These are phyloP conservation scores for Crenuchus spilurus DNA, from an alignment of 2,797 vertebrate genomes.

Conservation along the genomic window DNA sequence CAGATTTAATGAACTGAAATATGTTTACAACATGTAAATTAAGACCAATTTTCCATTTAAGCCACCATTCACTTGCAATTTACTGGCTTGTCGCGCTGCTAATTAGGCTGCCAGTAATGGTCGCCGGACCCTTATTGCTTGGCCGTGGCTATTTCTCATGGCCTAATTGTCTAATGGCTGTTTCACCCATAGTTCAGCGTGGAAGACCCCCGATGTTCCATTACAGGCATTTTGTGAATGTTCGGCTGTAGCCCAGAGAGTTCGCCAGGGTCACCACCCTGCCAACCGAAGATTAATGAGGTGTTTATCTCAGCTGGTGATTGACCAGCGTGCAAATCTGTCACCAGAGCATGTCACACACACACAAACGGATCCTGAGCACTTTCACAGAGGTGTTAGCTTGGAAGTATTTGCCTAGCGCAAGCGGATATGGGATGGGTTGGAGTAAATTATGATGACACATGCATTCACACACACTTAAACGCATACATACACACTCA, in stretches of 20 bases:
- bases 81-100: conserved; percentile 20
- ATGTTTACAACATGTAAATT: conserved; percentile 9
- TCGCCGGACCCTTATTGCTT: conserved; percentile 27
- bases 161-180: conserved; percentile 47
- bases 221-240: conserved; percentile 57
- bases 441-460: conserved; percentile 22
- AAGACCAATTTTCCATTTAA: background rate
- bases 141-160: conserved; percentile 36
- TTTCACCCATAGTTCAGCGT: conserved; percentile 42
- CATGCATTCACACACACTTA: background rate
- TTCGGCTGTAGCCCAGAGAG: conserved; percentile 21
- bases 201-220: conserved; percentile 40
- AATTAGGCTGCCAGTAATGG: conserved; percentile 35
- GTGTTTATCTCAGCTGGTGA: conserved; percentile 67
- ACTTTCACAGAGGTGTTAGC: conserved; percentile 74
- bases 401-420: conserved; percentile 58
- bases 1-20: background rate
- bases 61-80: conserved; percentile 25
- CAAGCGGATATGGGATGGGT: conserved; percentile 29
- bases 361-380: conserved; percentile 60
- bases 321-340: conserved; percentile 69
- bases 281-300: conserved; percentile 71
- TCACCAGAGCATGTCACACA: conserved; percentile 55
- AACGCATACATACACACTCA: background rate
- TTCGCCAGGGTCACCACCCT: conserved; percentile 67